Percentiles rank a stretch among this genome's conserved stretches.
Evolutionary conservation across 2,797 vertebrate species (phyloP).

Genomic region (Lutra lutra): DNA sequence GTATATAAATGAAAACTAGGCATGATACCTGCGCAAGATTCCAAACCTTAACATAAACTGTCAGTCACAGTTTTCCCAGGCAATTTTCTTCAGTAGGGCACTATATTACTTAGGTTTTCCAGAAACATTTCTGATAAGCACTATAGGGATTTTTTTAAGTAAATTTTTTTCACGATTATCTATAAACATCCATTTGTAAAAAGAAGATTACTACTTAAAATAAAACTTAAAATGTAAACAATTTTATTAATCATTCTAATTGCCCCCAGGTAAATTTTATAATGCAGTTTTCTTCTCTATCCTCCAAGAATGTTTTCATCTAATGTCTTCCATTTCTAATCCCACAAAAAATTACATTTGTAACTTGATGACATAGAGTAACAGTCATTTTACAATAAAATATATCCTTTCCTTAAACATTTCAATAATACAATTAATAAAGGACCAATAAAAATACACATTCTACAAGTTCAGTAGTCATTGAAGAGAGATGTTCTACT

Average conservation of each 20-base stretch:
- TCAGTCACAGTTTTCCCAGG: constrained; percentile 64
- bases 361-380: neutral
- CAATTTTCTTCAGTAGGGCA: constrained; percentile 55
- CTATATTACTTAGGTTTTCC: constrained; percentile 22
- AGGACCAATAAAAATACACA: neutral
- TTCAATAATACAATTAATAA: constrained; percentile 41
- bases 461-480: neutral
- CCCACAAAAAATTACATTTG: constrained; percentile 33
- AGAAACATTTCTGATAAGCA: constrained; percentile 58
- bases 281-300: neutral
- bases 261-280: neutral
- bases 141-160: constrained; percentile 34
- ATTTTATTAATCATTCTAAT: neutral
- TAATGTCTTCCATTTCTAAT: constrained; percentile 37
- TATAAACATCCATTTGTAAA: constrained; percentile 44
- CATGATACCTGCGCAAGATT: constrained; percentile 41
- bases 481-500: neutral
- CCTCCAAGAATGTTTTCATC: neutral
- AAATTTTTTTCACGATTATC: constrained; percentile 46
- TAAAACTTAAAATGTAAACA: constrained; percentile 20
- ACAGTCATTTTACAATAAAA: constrained; percentile 48
- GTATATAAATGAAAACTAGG: constrained; percentile 69
- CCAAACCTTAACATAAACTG: constrained; percentile 51
- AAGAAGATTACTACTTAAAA: constrained; percentile 45
- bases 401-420: neutral